Conservation (phyloP, 2,797 vertebrate genomes). For the Falco concolor region DNA sequence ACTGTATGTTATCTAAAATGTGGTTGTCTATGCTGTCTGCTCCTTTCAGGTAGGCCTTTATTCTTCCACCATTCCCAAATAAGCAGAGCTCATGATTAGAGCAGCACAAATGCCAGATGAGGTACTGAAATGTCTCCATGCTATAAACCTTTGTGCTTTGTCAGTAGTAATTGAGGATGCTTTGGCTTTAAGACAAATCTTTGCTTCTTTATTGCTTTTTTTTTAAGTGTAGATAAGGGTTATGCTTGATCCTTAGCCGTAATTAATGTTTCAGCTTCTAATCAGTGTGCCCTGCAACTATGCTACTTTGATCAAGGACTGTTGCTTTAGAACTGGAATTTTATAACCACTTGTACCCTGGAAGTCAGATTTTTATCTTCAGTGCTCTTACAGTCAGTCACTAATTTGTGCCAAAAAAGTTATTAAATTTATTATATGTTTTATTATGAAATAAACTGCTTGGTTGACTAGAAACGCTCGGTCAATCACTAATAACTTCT, state of each 20-base stretch:
- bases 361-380: constrained; percentile 22
- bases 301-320: constrained; percentile 14
- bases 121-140: not conserved
- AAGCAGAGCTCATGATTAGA: not conserved
- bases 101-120: not conserved
- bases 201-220: not conserved
- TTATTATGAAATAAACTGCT: not conserved
- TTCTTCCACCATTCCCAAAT: not conserved
- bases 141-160: not conserved
- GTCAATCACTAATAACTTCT: not conserved
- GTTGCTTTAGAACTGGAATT: not conserved
- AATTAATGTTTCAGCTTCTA: constrained; percentile 11
- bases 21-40: not conserved
- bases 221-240: not conserved
- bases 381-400: not conserved
- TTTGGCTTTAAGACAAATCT: not conserved
- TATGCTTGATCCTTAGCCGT: not conserved
- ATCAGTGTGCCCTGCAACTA: not conserved
- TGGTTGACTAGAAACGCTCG: not conserved
- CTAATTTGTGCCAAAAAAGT: not conserved
- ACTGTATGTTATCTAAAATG: rapidly evolving
- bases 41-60: not conserved
- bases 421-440: not conserved
- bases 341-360: not conserved
- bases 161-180: not conserved